Conservation (phyloP, 2,797 vertebrate genomes). For the Chiroxiphia lanceolata region DNA sequence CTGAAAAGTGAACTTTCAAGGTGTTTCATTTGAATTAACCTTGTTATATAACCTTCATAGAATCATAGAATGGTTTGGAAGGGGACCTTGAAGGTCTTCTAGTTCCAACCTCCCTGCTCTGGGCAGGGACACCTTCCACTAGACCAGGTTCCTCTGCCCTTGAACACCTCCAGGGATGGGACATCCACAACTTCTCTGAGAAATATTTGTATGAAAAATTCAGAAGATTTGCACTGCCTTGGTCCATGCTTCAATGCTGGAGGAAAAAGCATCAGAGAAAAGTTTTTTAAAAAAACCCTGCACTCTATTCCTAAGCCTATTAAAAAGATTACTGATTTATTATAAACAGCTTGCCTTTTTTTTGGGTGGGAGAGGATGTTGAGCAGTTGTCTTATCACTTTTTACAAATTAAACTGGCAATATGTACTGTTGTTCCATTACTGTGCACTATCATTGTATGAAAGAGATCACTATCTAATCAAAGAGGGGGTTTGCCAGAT, state of each 20-base stretch:
- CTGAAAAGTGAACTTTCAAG: not conserved
- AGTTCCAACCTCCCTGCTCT: not conserved
- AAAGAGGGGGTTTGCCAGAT: not conserved
- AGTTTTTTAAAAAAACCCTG: not conserved
- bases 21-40: not conserved
- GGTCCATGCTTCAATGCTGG: not conserved
- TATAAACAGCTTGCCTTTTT: not conserved
- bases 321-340: not conserved
- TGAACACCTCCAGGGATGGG: not conserved
- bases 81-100: not conserved
- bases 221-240: not conserved
- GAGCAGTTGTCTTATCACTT: not conserved
- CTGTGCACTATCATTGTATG: not conserved
- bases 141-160: not conserved
- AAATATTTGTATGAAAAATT: not conserved
- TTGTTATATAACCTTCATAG: not conserved
- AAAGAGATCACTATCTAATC: not conserved
- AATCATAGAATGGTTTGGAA: not conserved
- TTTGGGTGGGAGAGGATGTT: not conserved
- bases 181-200: not conserved
- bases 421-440: not conserved
- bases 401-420: not conserved
- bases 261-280: not conserved
- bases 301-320: not conserved
- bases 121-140: not conserved